Percentiles rank a stretch among this genome's conserved stretches.
Evolutionary conservation across 1,140 invertebrate genomes (phyloP).

Genomic region (Phocides pigmalion): DNA sequence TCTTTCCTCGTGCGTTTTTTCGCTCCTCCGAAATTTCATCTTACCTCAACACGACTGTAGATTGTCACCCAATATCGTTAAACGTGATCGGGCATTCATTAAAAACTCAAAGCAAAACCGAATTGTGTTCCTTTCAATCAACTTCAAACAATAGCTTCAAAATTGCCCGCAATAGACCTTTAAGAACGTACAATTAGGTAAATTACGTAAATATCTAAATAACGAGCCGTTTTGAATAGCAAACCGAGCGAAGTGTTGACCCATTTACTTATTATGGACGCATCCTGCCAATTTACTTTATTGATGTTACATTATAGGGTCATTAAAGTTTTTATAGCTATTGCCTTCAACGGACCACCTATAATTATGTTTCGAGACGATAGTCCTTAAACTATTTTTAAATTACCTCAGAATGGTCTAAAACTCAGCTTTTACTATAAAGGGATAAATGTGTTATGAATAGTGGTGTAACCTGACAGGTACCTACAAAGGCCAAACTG

Average conservation of each 20-base stretch:
- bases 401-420: slow-evolving; percentile 63
- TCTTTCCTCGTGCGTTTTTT: slow-evolving; percentile 57
- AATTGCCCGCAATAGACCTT: slow-evolving; percentile 27
- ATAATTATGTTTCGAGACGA: slow-evolving; percentile 72
- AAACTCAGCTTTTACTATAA: slow-evolving; percentile 64
- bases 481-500: slow-evolving; percentile 44
- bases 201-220: slow-evolving; percentile 35
- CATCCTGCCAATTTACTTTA: slow-evolving; percentile 80
- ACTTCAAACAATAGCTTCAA: slow-evolving; percentile 25
- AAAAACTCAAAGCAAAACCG: slow-evolving; percentile 40
- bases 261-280: slow-evolving; percentile 67
- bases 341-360: slow-evolving; percentile 59
- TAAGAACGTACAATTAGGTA: slow-evolving; percentile 30
- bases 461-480: slow-evolving; percentile 59
- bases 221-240: slow-evolving; percentile 44
- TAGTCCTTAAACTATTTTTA: slow-evolving; percentile 77
- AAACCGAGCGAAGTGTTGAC: slow-evolving; percentile 53
- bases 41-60: slow-evolving; percentile 59
- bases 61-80: slow-evolving; percentile 52
- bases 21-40: slow-evolving; percentile 63
- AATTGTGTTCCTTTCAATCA: slow-evolving; percentile 32
- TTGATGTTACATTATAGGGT: slow-evolving; percentile 74
- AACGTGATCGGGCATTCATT: slow-evolving; percentile 62
- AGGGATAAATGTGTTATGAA: slow-evolving; percentile 50
- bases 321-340: slow-evolving; percentile 76